phyloP scores from a whole-genome alignment of 2,888 invertebrate species.

The Scelioninae gen. 2 region DNA sequence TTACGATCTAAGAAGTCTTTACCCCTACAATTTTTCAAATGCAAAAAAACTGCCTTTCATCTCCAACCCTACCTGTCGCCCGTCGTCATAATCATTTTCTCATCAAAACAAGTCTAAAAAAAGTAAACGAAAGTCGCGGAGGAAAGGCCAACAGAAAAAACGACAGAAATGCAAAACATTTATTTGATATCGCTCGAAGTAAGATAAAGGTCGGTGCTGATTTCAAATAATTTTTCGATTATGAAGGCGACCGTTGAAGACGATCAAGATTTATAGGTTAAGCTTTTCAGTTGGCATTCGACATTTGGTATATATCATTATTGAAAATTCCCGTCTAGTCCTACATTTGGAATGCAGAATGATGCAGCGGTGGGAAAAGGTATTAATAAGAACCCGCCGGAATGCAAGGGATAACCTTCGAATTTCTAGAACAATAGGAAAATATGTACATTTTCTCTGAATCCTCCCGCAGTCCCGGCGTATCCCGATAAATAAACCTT shows the following conservation, averaged over 20 bases:
- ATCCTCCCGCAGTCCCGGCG: conserved; percentile 29
- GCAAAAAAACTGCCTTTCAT: too few species aligned
- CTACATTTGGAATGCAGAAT: conserved; percentile 58
- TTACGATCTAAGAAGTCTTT: too few species aligned
- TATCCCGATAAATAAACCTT: conserved; percentile 38
- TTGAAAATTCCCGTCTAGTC: conserved; percentile 59
- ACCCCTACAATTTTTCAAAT: too few species aligned
- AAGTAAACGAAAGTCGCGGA: too few species aligned
- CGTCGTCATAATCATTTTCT: too few species aligned
- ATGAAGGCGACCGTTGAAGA: conserved; percentile 49
- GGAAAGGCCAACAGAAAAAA: neutral
- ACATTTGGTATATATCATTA: conserved; percentile 61
- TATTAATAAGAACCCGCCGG: conserved; percentile 57
- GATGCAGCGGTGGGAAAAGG: conserved; percentile 47
- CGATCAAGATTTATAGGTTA: conserved; percentile 58
- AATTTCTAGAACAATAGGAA: conserved; percentile 55
- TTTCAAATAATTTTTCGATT: conserved; percentile 52
- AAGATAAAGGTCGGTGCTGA: conserved; percentile 42
- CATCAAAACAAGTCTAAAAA: too few species aligned
- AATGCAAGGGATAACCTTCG: conserved; percentile 58
- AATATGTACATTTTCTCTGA: conserved; percentile 51
- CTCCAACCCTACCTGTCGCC: too few species aligned
- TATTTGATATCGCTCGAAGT: conserved; percentile 35
- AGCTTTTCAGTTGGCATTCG: conserved; percentile 57
- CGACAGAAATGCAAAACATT: conserved; percentile 43